Evolutionary conservation across 2,888 invertebrate species (phyloP), one percentile per base, ranked within the genome.

Genomic region (Drosophila diplacantha): DNA sequence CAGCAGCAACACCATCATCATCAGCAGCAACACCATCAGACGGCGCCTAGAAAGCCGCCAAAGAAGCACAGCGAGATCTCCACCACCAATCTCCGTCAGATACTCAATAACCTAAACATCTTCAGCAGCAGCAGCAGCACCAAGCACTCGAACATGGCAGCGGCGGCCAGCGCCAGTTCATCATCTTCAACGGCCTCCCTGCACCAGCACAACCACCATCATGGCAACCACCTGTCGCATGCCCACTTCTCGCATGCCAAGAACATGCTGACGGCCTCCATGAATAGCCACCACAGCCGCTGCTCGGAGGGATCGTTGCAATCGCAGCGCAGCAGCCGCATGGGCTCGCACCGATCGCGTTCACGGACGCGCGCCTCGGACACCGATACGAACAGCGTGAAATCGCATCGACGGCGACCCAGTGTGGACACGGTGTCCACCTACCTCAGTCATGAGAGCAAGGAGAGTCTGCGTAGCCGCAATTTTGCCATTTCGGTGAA

Each of bases 361-460:
- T 88, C 88, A 3, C 79, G 88, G 14, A 88, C 89, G 56, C 86
- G 89, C n/a, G 81, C 84, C 24, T 88, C 88, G 5, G 88, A 93
- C 37, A 87, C 88, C 6, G 88, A 88, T 47, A 87, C 87, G 59
- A 92, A 92, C 82, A 93, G 94, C 85, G 92, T 93, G 49, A 93
- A 93, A 80, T 94, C 93, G 52, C 93, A 93, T 43, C 90, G 95
- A 5, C 90, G 95, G 14, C 89, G 95, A 20, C 95, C 95, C 59
- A 95, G 95, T 86, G 93, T 95, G 39, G 96, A 96, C 87, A 96
- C 96, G 12, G 94, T 96, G 31, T 95, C 95, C 61, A 96, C 96
- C 0, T 96, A 96, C 90, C 91, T 96, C 77, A 95, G 95, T 86
- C 95, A 93, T 73, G 95, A 95, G 88, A 95, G 94, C 89, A 92